Evolutionary conservation across 2,888 invertebrate species (phyloP).

Genomic region (Microctonus aethiopoides): DNA sequence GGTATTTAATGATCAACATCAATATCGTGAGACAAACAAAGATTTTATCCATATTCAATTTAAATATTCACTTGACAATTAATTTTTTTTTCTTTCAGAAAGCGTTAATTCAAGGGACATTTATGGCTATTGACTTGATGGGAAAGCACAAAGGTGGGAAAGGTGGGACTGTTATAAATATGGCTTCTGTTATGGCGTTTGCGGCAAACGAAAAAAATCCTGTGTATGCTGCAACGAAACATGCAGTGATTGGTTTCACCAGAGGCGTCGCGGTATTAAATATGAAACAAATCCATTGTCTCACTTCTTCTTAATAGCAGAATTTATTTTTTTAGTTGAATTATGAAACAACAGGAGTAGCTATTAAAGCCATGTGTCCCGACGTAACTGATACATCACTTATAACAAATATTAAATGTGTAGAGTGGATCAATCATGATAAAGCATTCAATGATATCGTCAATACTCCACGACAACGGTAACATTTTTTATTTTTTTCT

Average conservation of each 20-base stretch:
- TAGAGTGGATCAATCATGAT: conserved; percentile 50
- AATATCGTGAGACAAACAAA: conserved; percentile 82
- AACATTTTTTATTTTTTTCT: not conserved
- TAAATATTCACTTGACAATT: not conserved
- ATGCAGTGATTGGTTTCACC: conserved; percentile 48
- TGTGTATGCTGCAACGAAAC: conserved; percentile 47
- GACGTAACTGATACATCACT: conserved; percentile 56
- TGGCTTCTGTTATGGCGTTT: conserved; percentile 62
- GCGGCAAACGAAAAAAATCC: conserved; percentile 46
- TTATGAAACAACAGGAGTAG: conserved; percentile 51
- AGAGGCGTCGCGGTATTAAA: conserved; percentile 45
- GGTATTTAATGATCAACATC: conserved; percentile 81
- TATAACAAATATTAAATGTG: conserved; percentile 46
- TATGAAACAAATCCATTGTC: not conserved
- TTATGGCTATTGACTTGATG: conserved; percentile 79
- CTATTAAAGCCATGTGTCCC: conserved; percentile 61
- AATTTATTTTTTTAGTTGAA: conserved; percentile 35
- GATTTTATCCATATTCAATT: conserved; percentile 15
- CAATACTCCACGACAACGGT: conserved; percentile 47
- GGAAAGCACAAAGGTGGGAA: conserved; percentile 80
- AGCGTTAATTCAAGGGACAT: conserved; percentile 80
- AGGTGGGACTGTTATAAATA: conserved; percentile 81
- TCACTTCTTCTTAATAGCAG: not conserved
- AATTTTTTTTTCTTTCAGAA: conserved; percentile 69
- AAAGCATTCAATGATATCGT: conserved; percentile 42